Evolutionary conservation across 2,888 invertebrate genomes (phyloP), one percentile per base, ranked within the genome.

Genomic region (Tenthredo mesomela): DNA sequence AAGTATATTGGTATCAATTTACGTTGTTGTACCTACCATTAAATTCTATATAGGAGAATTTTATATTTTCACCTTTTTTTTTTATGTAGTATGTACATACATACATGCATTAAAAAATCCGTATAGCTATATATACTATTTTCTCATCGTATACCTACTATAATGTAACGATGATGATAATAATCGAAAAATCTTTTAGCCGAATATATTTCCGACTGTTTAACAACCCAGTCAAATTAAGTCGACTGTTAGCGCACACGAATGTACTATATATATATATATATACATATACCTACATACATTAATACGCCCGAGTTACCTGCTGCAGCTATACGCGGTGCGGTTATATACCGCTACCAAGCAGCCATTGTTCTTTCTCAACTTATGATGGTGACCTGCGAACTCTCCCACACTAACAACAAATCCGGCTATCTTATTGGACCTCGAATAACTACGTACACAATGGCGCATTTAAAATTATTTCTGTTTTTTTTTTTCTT

Each of bases 321-420:
- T 47, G 75, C 40, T 12, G 43, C 43, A 58, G n/a, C 21, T 25
- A 25, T 25, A 25, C 61, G 61, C n/a, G n/a, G n/a, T n/a, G 25
- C 25, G 71, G 37, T 75, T 33, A 61, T 33, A 61, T 21, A 50
- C 77, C 50, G 54, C 77, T 54, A 67, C 33, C 67, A 67, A 61
- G 82, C 67, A 61, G 82, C 82, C 82, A 82, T 82, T 82, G 82
- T 82, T 82, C 82, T 82, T 82, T 54, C 47, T 82, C 70, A 47
- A 70, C 70, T 82, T 67, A 70, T 50, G 61, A 61, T 88, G 90
- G 89, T 91, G 91, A 92, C 92, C 92, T 90, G 91, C 90, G 92
- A 92, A 92, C 92, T 91, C 91, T 91, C 92, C 91, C 92, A 91
- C 91, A 90, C 90, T 73, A 71, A 37, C 25, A 54, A 54, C 54